phyloP scores from a whole-genome alignment of 2,888 invertebrate genomes.

The Dryomyza anilis region DNA sequence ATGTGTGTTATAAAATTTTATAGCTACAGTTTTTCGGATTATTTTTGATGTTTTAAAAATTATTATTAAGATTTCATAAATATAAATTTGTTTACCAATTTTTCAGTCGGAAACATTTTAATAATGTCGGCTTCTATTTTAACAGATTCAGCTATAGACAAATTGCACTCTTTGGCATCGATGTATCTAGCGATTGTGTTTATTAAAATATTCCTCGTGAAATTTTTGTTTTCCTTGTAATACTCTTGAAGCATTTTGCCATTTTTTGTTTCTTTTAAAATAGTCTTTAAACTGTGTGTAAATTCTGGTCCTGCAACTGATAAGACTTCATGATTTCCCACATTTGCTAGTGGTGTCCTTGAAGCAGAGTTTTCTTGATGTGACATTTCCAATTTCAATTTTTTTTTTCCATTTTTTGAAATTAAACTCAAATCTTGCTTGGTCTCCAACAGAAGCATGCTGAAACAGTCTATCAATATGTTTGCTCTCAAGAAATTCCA shows the following conservation, averaged over 20 bases:
- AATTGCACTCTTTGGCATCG: not conserved
- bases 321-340: not conserved
- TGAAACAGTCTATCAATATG: not conserved
- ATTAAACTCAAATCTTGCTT: not conserved
- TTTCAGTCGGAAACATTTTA: not conserved
- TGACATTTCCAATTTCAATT: not conserved
- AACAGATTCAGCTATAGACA: not conserved
- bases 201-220: not conserved
- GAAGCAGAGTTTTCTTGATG: too few relatives aligned
- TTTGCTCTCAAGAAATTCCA: not conserved
- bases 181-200: not conserved
- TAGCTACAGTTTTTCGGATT: not conserved
- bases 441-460: not conserved
- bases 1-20: too few relatives aligned
- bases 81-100: not conserved
- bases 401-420: not conserved
- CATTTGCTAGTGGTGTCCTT: too few relatives aligned
- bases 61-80: not conserved
- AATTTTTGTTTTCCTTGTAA: not conserved
- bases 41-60: not conserved
- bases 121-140: not conserved
- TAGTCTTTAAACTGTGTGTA: not conserved
- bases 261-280: not conserved
- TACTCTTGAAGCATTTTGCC: not conserved
- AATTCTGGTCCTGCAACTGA: not conserved